Evolutionary conservation across 2,888 invertebrate genomes (phyloP).

Genomic region (Argyresthia albistria): DNA sequence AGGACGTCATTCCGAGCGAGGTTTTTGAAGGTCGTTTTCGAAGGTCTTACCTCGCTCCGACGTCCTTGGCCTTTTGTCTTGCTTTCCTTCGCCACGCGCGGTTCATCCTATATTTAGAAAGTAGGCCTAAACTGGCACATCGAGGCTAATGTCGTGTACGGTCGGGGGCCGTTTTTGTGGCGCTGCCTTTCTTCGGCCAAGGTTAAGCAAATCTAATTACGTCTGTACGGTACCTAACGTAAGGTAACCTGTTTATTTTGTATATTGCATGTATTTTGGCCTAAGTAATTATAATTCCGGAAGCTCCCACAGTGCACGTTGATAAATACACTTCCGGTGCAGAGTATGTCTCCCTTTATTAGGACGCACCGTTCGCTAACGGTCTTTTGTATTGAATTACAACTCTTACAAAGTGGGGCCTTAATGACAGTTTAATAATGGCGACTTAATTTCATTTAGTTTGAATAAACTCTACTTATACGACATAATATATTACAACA

Average conservation of each 20-base stretch:
- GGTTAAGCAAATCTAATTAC: not conserved
- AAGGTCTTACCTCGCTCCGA: slow-evolving; percentile 30
- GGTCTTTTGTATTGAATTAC: slow-evolving; percentile 32
- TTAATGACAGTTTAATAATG: slow-evolving; percentile 21
- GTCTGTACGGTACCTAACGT: not conserved
- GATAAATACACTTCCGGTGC: slow-evolving; percentile 36
- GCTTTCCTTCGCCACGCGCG: slow-evolving; percentile 16
- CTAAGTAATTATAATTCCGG: slow-evolving; percentile 31
- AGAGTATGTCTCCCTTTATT: slow-evolving; percentile 32
- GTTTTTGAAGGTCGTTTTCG: slow-evolving; percentile 16
- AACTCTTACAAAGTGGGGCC: slow-evolving; percentile 19
- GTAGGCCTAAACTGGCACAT: not conserved
- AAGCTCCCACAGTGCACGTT: slow-evolving; percentile 38
- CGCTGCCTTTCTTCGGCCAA: not conserved
- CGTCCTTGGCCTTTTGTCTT: slow-evolving; percentile 40
- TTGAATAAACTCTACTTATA: too few species aligned
- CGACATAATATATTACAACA: too few species aligned
- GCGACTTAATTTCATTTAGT: not conserved
- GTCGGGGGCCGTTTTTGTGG: not conserved
- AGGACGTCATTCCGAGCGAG: slow-evolving; percentile 35
- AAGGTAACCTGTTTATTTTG: not conserved
- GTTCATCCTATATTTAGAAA: slow-evolving; percentile 23
- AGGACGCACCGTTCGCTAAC: slow-evolving; percentile 43
- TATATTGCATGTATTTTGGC: too few species aligned
- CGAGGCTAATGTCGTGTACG: not conserved